Base-by-base conservation (phyloP, 2,888 invertebrate species). In the Aleiodes testaceus region DNA sequence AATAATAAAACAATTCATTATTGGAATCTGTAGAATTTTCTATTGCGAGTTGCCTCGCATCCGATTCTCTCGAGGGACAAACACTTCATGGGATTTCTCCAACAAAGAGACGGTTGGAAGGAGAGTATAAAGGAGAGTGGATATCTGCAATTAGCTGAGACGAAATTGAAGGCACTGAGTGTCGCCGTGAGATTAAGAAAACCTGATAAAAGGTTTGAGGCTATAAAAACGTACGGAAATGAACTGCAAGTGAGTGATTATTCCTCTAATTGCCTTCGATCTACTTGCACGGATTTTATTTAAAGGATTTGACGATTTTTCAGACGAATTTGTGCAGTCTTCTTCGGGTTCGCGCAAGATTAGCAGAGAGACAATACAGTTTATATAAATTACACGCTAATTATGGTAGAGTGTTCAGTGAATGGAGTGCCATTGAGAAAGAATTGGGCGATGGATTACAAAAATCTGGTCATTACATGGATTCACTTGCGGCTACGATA, bases 361-460 rank as follows among this genome's bases (percentile, higher is more conserved):
- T 94, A 79, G 93, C 93, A 78, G 94, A 94, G 84, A 93, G 92
- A 79, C 91, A 93, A 79, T 94, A 92, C 83, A 93, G 92, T 7
- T 89, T 95, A 22, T 93, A 94, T 83, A 95, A 95, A 85, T 88
- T 95, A 47, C 95, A 95, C 83, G 92, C 92, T 0, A 93, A 94
- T 88, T 95, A 95, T 79, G 95, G 95, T 0, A 91, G 94, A 59
- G 90, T 95, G 69, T 94, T 95, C 82, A 94, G 94, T 79, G 95
- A 95, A 85, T 95, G 95, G 95, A 94, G 95, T 84, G 94, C 92
- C 42, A 92, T 93, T 66, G 95, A 95, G 82, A 93, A 92, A 78
- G 93, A 93, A 72, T 94, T 95, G 93, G 94, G 93, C 0, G 95
- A 95, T 82, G 93, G 93, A 0, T 82, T 95, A 65, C 94, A 94